phyloP scores from a whole-genome alignment of 2,797 vertebrate genomes.

The Chloroceryle inda region DNA sequence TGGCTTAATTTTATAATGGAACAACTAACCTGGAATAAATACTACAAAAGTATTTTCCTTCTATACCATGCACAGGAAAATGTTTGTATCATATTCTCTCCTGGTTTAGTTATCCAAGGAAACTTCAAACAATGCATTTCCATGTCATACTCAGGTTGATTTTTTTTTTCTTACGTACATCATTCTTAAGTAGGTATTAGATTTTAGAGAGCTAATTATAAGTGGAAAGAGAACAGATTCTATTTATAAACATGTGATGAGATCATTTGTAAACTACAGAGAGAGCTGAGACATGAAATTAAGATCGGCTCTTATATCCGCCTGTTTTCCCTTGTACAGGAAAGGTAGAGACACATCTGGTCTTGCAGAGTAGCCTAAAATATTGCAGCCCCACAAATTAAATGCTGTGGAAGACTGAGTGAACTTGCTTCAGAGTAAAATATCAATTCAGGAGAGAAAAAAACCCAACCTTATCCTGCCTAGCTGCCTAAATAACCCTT shows the following conservation, averaged over 20 bases:
- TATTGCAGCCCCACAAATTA: not conserved
- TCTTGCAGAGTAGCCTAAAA: not conserved
- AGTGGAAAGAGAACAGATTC: not conserved
- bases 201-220: not conserved
- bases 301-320: not conserved
- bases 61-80: not conserved
- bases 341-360: not conserved
- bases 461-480: not conserved
- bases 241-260: not conserved
- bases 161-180: not conserved
- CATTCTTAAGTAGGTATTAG: not conserved
- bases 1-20: slow-evolving; percentile 36
- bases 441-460: not conserved
- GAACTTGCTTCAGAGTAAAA: not conserved
- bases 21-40: slow-evolving; percentile 30
- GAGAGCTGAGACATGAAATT: not conserved
- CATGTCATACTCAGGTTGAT: too few relatives aligned
- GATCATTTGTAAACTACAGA: not conserved
- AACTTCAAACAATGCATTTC: not conserved
- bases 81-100: not conserved
- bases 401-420: not conserved
- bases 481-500: not conserved
- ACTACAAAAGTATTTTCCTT: not conserved
- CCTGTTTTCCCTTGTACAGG: not conserved
- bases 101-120: not conserved